A percentile compares a stretch with the other conserved stretches of the same genome.
phyloP scores from a whole-genome alignment of 2,888 invertebrate genomes.

The Papilio protenor region DNA sequence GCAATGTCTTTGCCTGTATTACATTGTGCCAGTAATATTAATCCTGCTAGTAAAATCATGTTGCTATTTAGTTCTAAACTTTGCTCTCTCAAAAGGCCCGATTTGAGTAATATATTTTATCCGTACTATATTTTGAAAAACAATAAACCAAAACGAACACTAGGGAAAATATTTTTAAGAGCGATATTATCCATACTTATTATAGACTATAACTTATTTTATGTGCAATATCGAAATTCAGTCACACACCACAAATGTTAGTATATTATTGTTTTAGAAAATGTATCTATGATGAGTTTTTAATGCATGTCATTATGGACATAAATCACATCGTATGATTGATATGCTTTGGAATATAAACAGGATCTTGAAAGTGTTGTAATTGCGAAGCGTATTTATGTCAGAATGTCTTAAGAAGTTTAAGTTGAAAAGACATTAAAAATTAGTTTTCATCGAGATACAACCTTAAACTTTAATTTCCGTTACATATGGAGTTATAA shows the following conservation, averaged over 20 bases:
- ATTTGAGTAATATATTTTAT: not conserved
- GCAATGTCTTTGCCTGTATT: not conserved
- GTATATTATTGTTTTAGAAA: not conserved
- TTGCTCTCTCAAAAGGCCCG: not conserved
- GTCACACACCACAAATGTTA: not conserved
- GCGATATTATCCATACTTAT: not conserved
- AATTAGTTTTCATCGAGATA: not conserved
- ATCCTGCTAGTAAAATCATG: not conserved
- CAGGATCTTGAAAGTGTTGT: not conserved
- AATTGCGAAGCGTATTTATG: not conserved
- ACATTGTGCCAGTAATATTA: not conserved
- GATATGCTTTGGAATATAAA: conserved; percentile 7
- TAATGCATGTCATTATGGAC: conserved; percentile 6
- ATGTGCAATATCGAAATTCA: not conserved
- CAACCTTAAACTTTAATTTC: not conserved
- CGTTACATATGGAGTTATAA: not conserved
- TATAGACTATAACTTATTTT: too few relatives aligned
- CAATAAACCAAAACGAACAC: too few relatives aligned
- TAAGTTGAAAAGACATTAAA: not conserved
- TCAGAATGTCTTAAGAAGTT: not conserved
- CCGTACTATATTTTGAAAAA: too few relatives aligned
- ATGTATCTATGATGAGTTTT: conserved; percentile 12
- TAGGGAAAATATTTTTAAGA: not conserved
- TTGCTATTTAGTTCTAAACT: not conserved
- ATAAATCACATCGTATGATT: conserved; percentile 7